Conservation (phyloP, 92 coral and sea anemone species). For the Zoanthus gigantus region DNA sequence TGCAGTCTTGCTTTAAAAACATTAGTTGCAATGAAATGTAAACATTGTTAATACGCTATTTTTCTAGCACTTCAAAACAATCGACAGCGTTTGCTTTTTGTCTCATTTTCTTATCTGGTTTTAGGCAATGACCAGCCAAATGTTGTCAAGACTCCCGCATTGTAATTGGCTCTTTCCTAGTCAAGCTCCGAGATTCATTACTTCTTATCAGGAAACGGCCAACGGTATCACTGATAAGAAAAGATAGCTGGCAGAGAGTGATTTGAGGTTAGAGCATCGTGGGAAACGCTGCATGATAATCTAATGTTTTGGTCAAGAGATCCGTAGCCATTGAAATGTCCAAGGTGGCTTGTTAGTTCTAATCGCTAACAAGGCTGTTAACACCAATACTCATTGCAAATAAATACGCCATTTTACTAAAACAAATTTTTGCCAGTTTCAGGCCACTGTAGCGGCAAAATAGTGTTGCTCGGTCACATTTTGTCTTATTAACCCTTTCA, state of each 20-base stretch:
- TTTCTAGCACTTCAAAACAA: conserved; percentile 21
- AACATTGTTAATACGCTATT: conserved; percentile 38
- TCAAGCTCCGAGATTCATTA: conserved; percentile 17
- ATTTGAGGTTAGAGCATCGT: conserved; percentile 38
- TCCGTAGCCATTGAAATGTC: neutral
- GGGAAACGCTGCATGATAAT: conserved; percentile 28
- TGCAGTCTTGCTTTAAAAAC: conserved; percentile 29
- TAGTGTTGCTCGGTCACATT: too few species aligned
- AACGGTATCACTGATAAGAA: conserved; percentile 44
- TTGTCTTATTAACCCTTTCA: too few species aligned
- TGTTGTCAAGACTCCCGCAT: neutral
- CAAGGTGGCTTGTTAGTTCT: conserved; percentile 23
- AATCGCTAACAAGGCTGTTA: conserved; percentile 22
- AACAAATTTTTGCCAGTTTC: too few species aligned
- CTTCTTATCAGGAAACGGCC: conserved; percentile 42
- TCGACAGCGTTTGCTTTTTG: conserved; percentile 25
- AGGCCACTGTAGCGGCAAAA: too few species aligned
- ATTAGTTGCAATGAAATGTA: conserved; percentile 27
- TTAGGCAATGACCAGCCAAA: conserved; percentile 1
- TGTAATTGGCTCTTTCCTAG: conserved; percentile 37
- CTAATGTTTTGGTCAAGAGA: conserved; percentile 10
- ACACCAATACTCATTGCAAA: neutral
- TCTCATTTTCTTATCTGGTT: conserved; percentile 19
- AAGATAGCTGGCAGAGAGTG: conserved; percentile 27
- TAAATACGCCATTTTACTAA: neutral